A percentile compares a stretch with the other conserved stretches of the same genome.
Evolutionary conservation across 2,888 invertebrate species (phyloP).

Genomic region (Entomobrya proxima): DNA sequence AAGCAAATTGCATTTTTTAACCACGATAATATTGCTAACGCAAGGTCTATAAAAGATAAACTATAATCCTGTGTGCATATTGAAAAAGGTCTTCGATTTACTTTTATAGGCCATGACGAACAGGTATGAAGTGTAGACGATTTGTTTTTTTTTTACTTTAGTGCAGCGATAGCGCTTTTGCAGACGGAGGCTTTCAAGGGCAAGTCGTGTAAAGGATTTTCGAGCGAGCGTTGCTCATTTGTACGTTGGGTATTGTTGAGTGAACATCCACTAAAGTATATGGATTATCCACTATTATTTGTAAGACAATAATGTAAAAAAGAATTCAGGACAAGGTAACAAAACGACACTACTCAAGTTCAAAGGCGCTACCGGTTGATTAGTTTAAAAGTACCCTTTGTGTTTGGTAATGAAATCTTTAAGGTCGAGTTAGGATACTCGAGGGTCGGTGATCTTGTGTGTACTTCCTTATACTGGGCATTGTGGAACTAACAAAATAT

Average conservation of each 20-base stretch:
- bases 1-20: no score
- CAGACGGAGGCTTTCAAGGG: no score
- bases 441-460: background rate
- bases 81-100: background rate
- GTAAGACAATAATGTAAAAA: no score
- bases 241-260: no score
- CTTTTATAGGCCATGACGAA: conserved; percentile 47
- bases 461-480: background rate
- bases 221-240: no score
- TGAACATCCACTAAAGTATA: no score
- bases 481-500: no score
- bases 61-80: background rate
- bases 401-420: background rate
- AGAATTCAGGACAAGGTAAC: background rate
- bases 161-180: no score
- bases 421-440: background rate
- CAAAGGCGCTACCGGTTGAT: background rate
- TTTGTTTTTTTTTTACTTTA: background rate
- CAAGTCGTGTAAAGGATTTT: no score
- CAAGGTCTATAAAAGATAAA: background rate
- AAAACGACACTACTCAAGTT: background rate
- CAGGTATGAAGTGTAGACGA: background rate
- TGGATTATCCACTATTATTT: no score
- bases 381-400: background rate
- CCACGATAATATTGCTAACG: no score